Evolutionary conservation across 30 jellyfish, hydroid and myxozoan genomes (phyloP).

Genomic region (Chironex yamaguchii): DNA sequence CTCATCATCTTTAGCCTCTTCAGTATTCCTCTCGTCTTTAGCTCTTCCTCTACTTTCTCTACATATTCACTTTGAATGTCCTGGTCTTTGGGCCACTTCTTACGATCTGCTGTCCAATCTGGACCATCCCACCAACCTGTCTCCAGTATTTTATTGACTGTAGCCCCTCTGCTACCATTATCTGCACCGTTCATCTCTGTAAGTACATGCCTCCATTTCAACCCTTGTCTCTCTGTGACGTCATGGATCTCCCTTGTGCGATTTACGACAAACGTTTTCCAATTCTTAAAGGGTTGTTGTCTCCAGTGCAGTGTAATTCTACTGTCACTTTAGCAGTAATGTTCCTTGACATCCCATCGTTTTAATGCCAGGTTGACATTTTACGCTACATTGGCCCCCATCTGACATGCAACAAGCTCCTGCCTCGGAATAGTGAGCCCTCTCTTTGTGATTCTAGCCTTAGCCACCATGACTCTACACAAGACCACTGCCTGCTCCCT

Average conservation of each 20-base stretch:
- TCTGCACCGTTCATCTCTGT: no score
- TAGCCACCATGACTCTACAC: constrained; percentile 25
- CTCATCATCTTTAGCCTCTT: background rate
- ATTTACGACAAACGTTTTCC: background rate
- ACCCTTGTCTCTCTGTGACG: background rate
- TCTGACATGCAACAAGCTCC: background rate
- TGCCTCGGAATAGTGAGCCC: background rate
- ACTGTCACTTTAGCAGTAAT: constrained; percentile 42
- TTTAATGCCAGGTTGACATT: background rate
- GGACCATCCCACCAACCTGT: background rate
- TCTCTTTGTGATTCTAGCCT: constrained; percentile 14
- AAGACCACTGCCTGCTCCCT: constrained; percentile 12
- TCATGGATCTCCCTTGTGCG: background rate
- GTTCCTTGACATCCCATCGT: background rate
- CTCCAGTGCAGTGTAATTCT: background rate
- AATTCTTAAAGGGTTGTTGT: background rate
- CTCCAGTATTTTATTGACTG: background rate
- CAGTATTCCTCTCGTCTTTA: background rate
- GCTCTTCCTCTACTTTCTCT: background rate
- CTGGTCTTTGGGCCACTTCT: background rate
- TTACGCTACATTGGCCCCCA: background rate
- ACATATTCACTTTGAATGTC: background rate
- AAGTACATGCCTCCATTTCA: background rate
- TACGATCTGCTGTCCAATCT: background rate
- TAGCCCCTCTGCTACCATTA: background rate